phyloP scores from a whole-genome alignment of 2,888 invertebrate genomes.

The Mechanitis mazaeus region DNA sequence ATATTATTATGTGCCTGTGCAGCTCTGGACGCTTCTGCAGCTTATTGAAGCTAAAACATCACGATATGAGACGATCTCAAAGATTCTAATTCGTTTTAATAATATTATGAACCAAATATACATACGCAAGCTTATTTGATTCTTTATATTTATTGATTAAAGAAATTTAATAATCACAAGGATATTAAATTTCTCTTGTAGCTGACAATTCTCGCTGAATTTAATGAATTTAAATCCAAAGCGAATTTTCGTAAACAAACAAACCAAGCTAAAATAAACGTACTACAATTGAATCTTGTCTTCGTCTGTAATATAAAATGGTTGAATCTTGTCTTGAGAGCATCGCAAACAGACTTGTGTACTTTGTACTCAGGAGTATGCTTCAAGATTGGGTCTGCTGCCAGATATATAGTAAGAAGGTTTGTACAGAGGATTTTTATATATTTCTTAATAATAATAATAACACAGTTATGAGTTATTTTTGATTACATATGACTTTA shows the following conservation, averaged over 20 bases:
- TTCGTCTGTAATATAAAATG: constrained; percentile 58
- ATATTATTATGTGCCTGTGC: neutral
- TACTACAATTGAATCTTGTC: constrained; percentile 54
- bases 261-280: constrained; percentile 49
- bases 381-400: neutral
- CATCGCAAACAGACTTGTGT: constrained; percentile 44
- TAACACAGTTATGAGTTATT: too few species aligned
- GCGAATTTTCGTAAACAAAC: constrained; percentile 48
- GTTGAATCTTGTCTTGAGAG: constrained; percentile 58
- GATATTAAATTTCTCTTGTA: too few species aligned
- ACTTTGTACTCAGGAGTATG: constrained; percentile 6
- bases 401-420: neutral
- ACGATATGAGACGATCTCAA: too few species aligned
- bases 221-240: neutral
- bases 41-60: neutral
- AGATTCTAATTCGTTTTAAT: too few species aligned
- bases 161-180: too few species aligned
- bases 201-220: too few species aligned
- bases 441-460: too few species aligned
- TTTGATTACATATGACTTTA: too few species aligned
- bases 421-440: too few species aligned
- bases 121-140: too few species aligned
- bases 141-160: too few species aligned
- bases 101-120: too few species aligned
- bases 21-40: neutral